Evolutionary conservation across 1,140 invertebrate species (phyloP).

Genomic region (Littorina saxatilis): DNA sequence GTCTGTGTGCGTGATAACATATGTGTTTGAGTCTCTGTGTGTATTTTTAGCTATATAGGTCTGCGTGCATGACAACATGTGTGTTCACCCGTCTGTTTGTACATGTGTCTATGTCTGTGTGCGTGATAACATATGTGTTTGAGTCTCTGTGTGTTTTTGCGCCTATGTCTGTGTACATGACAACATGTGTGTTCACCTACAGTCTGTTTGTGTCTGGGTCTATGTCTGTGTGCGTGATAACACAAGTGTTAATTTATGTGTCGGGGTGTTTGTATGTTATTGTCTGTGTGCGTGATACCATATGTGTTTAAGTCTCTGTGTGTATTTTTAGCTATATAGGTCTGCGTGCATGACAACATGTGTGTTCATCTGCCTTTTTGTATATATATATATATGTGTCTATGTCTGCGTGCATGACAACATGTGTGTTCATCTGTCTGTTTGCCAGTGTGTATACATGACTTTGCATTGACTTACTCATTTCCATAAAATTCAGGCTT

Average conservation of each 20-base stretch:
- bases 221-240: neutral
- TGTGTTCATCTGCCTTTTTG: no score
- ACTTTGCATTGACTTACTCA: conserved; percentile 6
- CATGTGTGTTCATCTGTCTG: neutral
- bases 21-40: neutral
- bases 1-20: neutral
- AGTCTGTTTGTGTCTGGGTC: neutral
- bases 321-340: no score
- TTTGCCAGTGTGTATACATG: neutral
- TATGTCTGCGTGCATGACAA: neutral
- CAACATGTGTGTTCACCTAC: neutral
- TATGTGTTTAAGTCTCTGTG: no score
- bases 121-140: neutral
- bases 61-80: no score
- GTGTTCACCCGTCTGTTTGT: no score
- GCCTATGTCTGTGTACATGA: no score
- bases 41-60: neutral
- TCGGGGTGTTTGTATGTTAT: neutral
- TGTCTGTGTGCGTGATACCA: no score
- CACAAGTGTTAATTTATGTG: neutral
- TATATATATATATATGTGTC: neutral
- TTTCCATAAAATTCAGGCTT: conserved; percentile 28
- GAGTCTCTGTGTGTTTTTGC: neutral
- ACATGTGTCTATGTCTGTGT: neutral
- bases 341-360: neutral